A percentile compares a stretch with the other conserved stretches of the same genome.
Conservation (phyloP, 2,113 vertebrate species). For the Pollachius pollachius region DNA sequence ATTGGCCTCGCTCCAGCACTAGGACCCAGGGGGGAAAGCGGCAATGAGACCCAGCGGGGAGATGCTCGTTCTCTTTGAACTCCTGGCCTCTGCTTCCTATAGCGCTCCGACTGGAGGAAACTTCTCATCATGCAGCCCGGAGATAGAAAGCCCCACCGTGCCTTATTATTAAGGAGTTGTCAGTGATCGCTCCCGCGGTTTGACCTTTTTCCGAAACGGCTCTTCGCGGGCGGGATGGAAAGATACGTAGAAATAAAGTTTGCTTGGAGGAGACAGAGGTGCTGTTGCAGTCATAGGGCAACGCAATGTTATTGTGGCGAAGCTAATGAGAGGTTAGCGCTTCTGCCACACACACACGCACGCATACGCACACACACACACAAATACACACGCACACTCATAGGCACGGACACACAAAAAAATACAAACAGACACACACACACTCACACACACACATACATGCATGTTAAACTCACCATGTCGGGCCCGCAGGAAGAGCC, state of each 20-base stretch:
- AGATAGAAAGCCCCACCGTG: too few species aligned
- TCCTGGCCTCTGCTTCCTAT: too few species aligned
- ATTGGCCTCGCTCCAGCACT: too few species aligned
- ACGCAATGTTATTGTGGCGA: conserved; percentile 24
- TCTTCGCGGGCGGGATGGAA: background rate
- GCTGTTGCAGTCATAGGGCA: conserved; percentile 37
- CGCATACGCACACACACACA: too few species aligned
- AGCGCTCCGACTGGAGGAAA: too few species aligned
- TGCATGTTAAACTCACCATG: conserved; percentile 75
- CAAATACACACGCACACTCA: too few species aligned
- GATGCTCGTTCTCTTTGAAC: too few species aligned
- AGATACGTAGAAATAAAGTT: conserved; percentile 7
- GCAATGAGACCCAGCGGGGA: too few species aligned
- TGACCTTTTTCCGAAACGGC: background rate
- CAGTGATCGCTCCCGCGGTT: background rate
- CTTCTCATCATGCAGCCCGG: too few species aligned
- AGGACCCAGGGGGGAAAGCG: too few species aligned
- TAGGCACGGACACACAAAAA: too few species aligned
- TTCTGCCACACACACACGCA: background rate
- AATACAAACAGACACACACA: background rate
- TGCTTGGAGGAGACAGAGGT: conserved; percentile 11
- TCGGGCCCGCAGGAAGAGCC: conserved; percentile 83
- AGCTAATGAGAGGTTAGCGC: background rate
- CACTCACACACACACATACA: background rate
- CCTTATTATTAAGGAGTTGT: too few species aligned